Percentiles rank a stretch among this genome's conserved stretches.
These are phyloP conservation scores for Drosophila merina DNA, from an alignment of 2,888 invertebrate genomes.

Conservation along the genomic window DNA sequence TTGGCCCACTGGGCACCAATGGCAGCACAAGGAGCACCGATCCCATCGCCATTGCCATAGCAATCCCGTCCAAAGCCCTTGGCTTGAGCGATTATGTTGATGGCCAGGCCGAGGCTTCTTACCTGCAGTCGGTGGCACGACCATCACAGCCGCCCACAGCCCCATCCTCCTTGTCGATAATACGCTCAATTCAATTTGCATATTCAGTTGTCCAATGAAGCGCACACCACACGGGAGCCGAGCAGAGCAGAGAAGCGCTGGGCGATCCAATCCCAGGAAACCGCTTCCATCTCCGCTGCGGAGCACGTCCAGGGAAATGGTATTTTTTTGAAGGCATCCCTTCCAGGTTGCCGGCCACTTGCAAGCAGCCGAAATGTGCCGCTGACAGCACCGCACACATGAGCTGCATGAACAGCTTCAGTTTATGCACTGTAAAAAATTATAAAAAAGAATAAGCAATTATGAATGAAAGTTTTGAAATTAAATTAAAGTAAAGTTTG, in stretches of 20 bases:
- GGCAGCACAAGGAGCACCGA: constrained; percentile 15
- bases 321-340: constrained; percentile 38
- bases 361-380: constrained; percentile 65
- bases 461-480: neutral
- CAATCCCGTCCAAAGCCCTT: constrained; percentile 66
- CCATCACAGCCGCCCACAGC: constrained; percentile 2
- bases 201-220: constrained; percentile 80
- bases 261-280: constrained; percentile 17
- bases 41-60: constrained; percentile 41
- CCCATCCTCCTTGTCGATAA: constrained; percentile 65
- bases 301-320: constrained; percentile 57
- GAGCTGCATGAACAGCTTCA: constrained; percentile 46
- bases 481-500: no score
- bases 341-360: constrained; percentile 68
- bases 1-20: constrained; percentile 46
- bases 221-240: constrained; percentile 55
- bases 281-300: constrained; percentile 7
- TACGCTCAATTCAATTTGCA: constrained; percentile 80
- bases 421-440: constrained; percentile 8
- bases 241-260: neutral
- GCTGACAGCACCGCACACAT: constrained; percentile 70
- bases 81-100: constrained; percentile 78
- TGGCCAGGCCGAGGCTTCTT: constrained; percentile 45
- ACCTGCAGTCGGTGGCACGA: constrained; percentile 46
- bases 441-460: neutral